These are phyloP conservation scores for Heliconius eleuchia DNA, from an alignment of 1,140 invertebrate species.

Conservation along the genomic window DNA sequence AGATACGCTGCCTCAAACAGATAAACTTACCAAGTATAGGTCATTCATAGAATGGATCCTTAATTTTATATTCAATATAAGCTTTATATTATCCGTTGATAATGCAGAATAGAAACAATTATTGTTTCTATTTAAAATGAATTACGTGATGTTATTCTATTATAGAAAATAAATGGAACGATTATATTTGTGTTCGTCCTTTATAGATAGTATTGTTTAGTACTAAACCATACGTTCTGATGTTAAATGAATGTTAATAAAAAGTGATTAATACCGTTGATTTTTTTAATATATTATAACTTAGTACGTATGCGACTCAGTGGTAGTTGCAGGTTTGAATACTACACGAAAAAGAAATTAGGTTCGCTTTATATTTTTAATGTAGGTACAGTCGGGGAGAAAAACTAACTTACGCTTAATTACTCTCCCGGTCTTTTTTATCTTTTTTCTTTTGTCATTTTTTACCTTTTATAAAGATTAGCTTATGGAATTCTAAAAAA, in stretches of 20 bases:
- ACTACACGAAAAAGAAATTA: too few relatives aligned
- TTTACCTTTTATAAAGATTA: neutral
- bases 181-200: neutral
- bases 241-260: too few relatives aligned
- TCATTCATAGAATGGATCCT: neutral
- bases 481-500: neutral
- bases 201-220: neutral
- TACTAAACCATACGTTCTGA: too few relatives aligned
- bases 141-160: neutral
- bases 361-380: too few relatives aligned
- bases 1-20: neutral
- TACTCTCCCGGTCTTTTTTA: too few relatives aligned
- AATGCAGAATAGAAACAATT: neutral
- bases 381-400: too few relatives aligned
- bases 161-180: neutral
- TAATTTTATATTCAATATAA: neutral
- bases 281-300: too few relatives aligned
- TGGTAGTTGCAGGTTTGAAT: neutral
- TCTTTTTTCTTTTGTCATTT: too few relatives aligned
- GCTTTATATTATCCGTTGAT: neutral
- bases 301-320: neutral
- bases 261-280: too few relatives aligned
- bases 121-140: too few relatives aligned
- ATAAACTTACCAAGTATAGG: neutral
- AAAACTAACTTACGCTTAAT: too few relatives aligned